phyloP scores from a whole-genome alignment of 2,113 vertebrate species.

The Saccopteryx leptura region DNA sequence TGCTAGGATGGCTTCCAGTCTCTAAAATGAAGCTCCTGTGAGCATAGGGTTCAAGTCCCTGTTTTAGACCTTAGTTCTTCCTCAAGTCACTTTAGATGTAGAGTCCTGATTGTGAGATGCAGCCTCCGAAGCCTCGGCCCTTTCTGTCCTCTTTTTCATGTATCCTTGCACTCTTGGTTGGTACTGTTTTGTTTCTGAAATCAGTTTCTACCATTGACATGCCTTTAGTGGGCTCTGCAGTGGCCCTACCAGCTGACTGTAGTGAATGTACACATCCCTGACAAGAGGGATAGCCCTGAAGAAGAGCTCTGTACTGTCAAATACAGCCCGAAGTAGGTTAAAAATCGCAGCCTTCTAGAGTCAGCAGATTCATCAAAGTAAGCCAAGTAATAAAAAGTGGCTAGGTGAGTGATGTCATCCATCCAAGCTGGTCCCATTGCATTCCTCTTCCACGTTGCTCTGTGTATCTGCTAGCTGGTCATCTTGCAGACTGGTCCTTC shows the following conservation, averaged over 20 bases:
- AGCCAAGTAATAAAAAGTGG: not conserved
- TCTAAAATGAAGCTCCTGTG: not conserved
- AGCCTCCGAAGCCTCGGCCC: not conserved
- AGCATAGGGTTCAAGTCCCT: not conserved
- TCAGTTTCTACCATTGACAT: not conserved
- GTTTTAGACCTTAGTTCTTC: not conserved
- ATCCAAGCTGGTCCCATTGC: too few species aligned
- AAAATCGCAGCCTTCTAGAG: not conserved
- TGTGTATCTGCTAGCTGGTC: not conserved
- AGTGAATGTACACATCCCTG: not conserved
- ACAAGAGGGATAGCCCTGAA: not conserved
- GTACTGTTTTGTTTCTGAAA: constrained; percentile 6
- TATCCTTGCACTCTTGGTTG: not conserved
- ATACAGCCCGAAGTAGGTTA: not conserved
- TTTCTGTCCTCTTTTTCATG: not conserved
- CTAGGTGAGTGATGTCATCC: too few species aligned
- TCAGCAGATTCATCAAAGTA: not conserved
- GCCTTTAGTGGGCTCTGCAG: not conserved
- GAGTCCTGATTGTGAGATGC: not conserved
- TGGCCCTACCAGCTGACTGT: not conserved
- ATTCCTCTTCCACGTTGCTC: not conserved
- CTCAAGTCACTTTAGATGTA: not conserved
- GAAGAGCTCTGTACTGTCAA: not conserved
- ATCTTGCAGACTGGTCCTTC: not conserved
- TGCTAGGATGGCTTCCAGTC: not conserved